Conservation (phyloP, 2,888 invertebrate species). For the Drosophila anceps region DNA sequence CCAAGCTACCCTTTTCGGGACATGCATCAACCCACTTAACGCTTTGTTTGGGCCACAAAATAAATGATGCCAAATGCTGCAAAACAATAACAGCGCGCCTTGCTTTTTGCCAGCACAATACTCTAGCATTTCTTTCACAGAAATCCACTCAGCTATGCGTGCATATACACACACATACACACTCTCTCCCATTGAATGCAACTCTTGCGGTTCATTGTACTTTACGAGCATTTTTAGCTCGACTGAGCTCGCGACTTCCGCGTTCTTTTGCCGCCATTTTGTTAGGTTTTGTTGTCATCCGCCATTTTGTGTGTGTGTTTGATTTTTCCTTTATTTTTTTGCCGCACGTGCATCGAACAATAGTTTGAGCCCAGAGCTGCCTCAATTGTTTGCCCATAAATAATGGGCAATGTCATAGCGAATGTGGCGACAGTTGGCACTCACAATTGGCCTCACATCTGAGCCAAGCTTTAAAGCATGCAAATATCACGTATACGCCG, state of each 20-base stretch:
- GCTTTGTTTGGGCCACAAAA: slow-evolving; percentile 55
- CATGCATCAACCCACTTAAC: slow-evolving; percentile 49
- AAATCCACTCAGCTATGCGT: slow-evolving; percentile 66
- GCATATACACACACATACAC: slow-evolving; percentile 12
- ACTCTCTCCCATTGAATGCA: slow-evolving; percentile 47
- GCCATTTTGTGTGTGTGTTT: slow-evolving; percentile 17
- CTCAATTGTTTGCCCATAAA: slow-evolving; percentile 77
- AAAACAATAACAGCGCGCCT: slow-evolving; percentile 60
- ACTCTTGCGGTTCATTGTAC: slow-evolving; percentile 76
- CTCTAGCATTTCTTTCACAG: slow-evolving; percentile 57
- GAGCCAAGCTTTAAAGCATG: slow-evolving; percentile 47
- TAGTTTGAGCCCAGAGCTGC: slow-evolving; percentile 55
- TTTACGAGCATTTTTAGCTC: slow-evolving; percentile 65
- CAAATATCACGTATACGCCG: slow-evolving; percentile 63
- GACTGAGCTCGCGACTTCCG: slow-evolving; percentile 67
- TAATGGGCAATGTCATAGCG: slow-evolving; percentile 65
- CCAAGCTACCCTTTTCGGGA: neutral
- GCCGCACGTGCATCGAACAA: slow-evolving; percentile 68
- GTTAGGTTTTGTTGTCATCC: slow-evolving; percentile 58
- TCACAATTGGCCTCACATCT: slow-evolving; percentile 47
- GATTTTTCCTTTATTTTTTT: slow-evolving; percentile 37
- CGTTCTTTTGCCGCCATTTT: slow-evolving; percentile 73
- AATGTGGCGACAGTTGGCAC: slow-evolving; percentile 61
- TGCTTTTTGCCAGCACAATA: slow-evolving; percentile 44
- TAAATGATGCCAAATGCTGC: slow-evolving; percentile 68